Base-by-base conservation (phyloP, 2,888 invertebrate genomes). In the Masnerella sp. region DNA sequence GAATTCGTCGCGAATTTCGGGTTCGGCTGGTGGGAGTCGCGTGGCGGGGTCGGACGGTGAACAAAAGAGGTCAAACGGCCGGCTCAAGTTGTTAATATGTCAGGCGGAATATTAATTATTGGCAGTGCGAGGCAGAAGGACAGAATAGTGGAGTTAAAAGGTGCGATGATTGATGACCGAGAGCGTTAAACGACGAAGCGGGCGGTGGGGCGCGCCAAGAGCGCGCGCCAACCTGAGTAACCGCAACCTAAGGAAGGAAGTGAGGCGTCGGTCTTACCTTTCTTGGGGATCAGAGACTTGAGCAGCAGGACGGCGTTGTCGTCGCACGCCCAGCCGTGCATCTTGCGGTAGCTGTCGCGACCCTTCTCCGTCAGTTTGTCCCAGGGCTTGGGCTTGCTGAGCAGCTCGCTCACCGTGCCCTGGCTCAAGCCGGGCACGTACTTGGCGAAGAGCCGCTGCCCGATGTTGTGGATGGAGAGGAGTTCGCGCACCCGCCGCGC, bases 301-400 rank as follows among this genome's bases (percentile, higher is more conserved):
- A 99, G 93, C 82, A 98, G 93, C 91, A 97, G 92, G 84, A 99
- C 96, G 84, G 99, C 98, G 84, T 95, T 94, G 87, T 98, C 98
- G 90, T 99, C 99, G 88, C 95, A 95, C 79, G 98, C 97, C 99
- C 99, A 99, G 83, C 97, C 97, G 89, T 98, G 97, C 97, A 99
- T 99, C 90, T 99, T 98, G 84, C 99, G 91, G 90, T 99, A 99
- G 82, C 98, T 98, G 90, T 99, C 99, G 61, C 99, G 91, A 28
- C 99, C 99, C 88, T 99, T 99, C 90, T 99, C 99, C 67, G 99
- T 99, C 85, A 99, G 90, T 89, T 99, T 99, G 90, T 98, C 98
- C 99, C 99, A 99, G 9, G 98, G 98, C 88, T 99, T 98, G 59
- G 99, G 99, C 88, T 99, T 99, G 80, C 98, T 98, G 75, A 99